Percentiles rank a stretch among this genome's conserved stretches.
Evolutionary conservation across 2,113 vertebrate genomes (phyloP).

Genomic region (Zapornia atra): DNA sequence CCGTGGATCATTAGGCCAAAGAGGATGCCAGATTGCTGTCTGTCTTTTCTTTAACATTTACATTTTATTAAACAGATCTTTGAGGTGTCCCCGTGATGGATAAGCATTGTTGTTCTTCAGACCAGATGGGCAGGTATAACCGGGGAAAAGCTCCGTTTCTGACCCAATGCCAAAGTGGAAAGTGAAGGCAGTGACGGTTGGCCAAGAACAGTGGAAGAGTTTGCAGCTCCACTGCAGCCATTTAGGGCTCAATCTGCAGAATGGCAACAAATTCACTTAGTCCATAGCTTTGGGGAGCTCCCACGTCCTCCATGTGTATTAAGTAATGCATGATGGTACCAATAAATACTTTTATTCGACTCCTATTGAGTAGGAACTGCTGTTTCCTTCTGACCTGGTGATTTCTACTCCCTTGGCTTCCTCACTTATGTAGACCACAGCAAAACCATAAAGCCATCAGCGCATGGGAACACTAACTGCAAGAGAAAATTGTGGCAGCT

Average conservation of each 20-base stretch:
- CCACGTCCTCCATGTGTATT: background rate
- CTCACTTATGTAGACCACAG: background rate
- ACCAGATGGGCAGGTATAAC: background rate
- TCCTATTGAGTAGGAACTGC: background rate
- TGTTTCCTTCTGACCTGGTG: background rate
- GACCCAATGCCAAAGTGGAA: background rate
- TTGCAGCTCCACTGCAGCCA: background rate
- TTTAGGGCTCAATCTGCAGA: background rate
- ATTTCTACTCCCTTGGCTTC: background rate
- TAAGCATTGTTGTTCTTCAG: background rate
- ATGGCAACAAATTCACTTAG: background rate
- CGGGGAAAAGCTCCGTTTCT: background rate
- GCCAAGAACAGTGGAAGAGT: background rate
- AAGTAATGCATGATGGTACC: background rate
- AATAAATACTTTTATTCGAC: background rate
- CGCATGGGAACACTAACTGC: background rate
- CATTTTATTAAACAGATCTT: background rate
- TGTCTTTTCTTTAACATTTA: background rate
- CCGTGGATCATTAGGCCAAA: background rate
- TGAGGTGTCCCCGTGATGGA: background rate
- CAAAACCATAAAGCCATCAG: background rate
- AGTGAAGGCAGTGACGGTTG: background rate
- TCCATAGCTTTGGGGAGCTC: rapidly evolving
- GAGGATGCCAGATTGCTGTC: background rate
- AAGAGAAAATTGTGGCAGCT: background rate